These are phyloP conservation scores for Rhynchotus rufescens DNA, from an alignment of 2,797 vertebrate genomes.

Conservation along the genomic window DNA sequence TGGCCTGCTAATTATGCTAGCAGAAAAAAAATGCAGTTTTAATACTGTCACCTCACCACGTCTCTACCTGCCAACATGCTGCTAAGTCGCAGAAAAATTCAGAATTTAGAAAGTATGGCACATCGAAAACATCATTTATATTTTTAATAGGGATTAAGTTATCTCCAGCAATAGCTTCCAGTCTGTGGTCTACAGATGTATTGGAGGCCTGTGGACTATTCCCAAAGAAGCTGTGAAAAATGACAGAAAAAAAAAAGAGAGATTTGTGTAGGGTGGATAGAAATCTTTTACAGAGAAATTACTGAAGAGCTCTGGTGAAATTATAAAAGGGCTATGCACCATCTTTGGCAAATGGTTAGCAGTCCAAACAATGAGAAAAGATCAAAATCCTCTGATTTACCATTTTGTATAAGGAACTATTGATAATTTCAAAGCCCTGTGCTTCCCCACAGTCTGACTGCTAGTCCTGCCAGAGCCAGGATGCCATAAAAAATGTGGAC, in stretches of 20 bases:
- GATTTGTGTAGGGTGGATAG: not conserved
- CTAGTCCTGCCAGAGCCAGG: not conserved
- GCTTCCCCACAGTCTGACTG: not conserved
- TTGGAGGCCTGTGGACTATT: not conserved
- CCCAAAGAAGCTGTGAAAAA: constrained; percentile 4
- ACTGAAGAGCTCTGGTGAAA: not conserved
- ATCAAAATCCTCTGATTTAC: not conserved
- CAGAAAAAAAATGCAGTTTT: constrained; percentile 40
- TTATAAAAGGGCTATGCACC: not conserved
- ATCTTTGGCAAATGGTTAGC: not conserved
- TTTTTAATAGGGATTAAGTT: constrained; percentile 68
- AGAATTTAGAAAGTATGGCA: constrained; percentile 30
- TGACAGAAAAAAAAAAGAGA: not conserved
- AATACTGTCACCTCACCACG: constrained; percentile 50
- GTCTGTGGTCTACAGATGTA: not conserved
- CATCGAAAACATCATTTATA: constrained; percentile 42
- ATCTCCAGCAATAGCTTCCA: constrained; percentile 32
- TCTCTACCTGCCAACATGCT: constrained; percentile 50
- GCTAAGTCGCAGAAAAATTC: constrained; percentile 47
- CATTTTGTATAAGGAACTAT: not conserved
- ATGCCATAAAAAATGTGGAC: not conserved
- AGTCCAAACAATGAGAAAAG: not conserved
- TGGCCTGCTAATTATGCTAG: constrained; percentile 70
- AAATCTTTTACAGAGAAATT: not conserved
- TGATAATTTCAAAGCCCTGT: not conserved